These are phyloP conservation scores for Oreonectes daqikongensis DNA, from an alignment of 2,797 vertebrate species.

Conservation along the genomic window DNA sequence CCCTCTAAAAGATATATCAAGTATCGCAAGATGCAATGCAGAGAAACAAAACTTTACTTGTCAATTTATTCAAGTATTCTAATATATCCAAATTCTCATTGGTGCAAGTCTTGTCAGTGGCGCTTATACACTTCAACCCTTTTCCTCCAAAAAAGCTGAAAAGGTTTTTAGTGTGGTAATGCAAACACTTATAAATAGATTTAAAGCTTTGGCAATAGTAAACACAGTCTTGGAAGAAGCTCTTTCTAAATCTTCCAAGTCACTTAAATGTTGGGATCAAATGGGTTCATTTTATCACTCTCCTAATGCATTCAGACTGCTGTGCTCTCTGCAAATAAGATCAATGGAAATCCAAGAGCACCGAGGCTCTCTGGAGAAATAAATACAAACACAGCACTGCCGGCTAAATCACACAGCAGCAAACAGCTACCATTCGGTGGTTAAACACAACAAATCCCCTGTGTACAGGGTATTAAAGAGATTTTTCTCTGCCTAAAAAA, in stretches of 20 bases:
- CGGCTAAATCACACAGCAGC: constrained; percentile 20
- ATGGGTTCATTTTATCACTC: constrained; percentile 33
- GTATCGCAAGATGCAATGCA: too few species aligned
- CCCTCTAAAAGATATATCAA: not conserved
- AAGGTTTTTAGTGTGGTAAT: constrained; percentile 10
- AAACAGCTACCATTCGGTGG: constrained; percentile 13
- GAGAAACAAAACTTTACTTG: not conserved
- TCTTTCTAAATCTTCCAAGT: constrained; percentile 39
- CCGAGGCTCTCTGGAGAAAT: constrained; percentile 38
- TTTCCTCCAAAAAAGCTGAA: not conserved
- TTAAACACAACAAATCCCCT: constrained; percentile 17
- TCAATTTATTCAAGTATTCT: not conserved
- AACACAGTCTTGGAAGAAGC: constrained; percentile 7
- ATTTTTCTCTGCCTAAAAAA: not conserved
- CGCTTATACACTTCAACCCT: not conserved
- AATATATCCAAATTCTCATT: not conserved
- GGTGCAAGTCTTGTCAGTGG: not conserved
- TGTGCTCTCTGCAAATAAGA: constrained; percentile 35
- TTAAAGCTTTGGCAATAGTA: constrained; percentile 21
- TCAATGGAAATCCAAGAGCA: constrained; percentile 26
- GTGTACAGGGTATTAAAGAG: constrained; percentile 6
- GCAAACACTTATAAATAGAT: constrained; percentile 33
- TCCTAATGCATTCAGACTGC: constrained; percentile 21
- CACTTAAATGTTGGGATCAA: constrained; percentile 27
- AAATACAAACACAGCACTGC: constrained; percentile 30